Conservation (phyloP, 2,797 vertebrate species). For the Spheniscus humboldti region DNA sequence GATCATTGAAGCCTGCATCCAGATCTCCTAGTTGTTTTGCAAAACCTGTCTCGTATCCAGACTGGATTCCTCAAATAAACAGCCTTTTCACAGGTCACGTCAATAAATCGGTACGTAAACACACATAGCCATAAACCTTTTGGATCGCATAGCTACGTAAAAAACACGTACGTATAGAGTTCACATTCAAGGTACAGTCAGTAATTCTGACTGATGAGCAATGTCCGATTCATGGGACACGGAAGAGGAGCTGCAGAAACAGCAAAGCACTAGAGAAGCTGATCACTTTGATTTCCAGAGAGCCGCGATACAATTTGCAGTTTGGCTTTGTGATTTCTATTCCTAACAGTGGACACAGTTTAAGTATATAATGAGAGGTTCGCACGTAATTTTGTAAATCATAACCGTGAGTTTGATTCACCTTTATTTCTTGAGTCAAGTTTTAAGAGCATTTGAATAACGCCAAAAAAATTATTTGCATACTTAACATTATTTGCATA, state of each 20-base stretch:
- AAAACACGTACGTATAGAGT: accelerated
- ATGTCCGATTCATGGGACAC: accelerated
- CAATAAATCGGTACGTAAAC: background rate
- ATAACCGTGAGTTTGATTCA: background rate
- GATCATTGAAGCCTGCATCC: background rate
- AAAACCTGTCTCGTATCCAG: background rate
- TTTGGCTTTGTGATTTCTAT: background rate
- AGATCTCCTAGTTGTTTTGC: background rate
- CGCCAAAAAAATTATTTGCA: background rate
- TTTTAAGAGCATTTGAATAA: background rate
- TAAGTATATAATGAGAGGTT: background rate
- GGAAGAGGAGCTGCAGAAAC: background rate
- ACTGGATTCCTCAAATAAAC: background rate
- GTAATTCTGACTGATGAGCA: background rate
- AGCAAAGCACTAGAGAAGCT: background rate
- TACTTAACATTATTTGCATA: background rate
- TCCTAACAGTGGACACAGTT: background rate
- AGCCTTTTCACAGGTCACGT: background rate
- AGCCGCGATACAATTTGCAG: background rate
- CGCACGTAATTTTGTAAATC: background rate
- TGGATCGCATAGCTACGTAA: background rate
- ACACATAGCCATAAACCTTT: background rate
- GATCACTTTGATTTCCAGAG: background rate
- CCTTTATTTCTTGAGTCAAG: background rate
- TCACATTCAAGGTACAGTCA: background rate